Evolutionary conservation across 2,113 vertebrate genomes (phyloP).

Genomic region (Galemys pyrenaicus): DNA sequence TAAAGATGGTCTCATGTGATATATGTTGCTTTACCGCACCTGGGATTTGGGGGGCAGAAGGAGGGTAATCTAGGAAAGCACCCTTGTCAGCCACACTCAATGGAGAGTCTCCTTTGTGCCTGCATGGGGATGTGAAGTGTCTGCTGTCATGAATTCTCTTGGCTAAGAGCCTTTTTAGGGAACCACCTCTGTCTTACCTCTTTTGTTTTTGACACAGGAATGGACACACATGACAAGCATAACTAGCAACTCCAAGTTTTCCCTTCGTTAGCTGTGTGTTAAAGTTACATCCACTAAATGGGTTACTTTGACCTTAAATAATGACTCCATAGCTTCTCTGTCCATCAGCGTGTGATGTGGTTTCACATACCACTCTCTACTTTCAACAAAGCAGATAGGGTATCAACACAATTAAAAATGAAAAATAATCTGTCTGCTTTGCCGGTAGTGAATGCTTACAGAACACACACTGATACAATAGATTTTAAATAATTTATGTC

Average conservation of each 20-base stretch:
- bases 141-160: conserved; percentile 66
- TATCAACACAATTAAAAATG: conserved; percentile 94
- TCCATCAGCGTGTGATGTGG: conserved; percentile 73
- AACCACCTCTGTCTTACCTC: conserved; percentile 47
- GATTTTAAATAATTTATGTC: conserved; percentile 93
- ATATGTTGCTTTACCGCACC: conserved; percentile 33
- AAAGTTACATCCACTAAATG: conserved; percentile 74
- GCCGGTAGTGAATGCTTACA: conserved; percentile 87
- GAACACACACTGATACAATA: conserved; percentile 88
- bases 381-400: conserved; percentile 91
- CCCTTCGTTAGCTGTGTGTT: conserved; percentile 49
- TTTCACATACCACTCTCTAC: conserved; percentile 90
- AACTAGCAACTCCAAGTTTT: conserved; percentile 62
- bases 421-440: conserved; percentile 91
- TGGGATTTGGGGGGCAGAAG: background rate
- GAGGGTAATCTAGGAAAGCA: too few species aligned
- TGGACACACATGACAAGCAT: conserved; percentile 60
- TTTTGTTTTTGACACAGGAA: conserved; percentile 62
- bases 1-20: conserved; percentile 36
- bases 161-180: conserved; percentile 69
- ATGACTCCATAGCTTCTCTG: conserved; percentile 79
- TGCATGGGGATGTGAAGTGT: conserved; percentile 41
- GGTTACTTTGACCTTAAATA: conserved; percentile 87
- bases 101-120: conserved; percentile 74
- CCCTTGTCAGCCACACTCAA: background rate